These are phyloP conservation scores for Stictocephala bisonia DNA, from an alignment of 2,888 invertebrate species.

Conservation along the genomic window DNA sequence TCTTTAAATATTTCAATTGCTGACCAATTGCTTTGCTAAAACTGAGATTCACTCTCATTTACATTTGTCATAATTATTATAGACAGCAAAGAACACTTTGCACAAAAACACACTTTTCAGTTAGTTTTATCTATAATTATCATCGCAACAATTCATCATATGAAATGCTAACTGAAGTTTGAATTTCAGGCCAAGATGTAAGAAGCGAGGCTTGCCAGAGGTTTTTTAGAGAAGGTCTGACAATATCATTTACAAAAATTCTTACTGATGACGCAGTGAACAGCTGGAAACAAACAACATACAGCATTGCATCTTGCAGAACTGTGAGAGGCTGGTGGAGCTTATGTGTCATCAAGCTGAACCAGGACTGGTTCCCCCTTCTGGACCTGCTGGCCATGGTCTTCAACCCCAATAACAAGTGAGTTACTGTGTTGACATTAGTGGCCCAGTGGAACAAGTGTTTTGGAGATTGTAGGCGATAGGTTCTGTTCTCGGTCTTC, in stretches of 20 bases:
- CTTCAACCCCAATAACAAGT: conserved; percentile 96
- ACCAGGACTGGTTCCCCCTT: conserved; percentile 90
- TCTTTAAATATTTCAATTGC: too few relatives aligned
- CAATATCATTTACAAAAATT: conserved; percentile 95
- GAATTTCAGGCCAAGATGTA: conserved; percentile 82
- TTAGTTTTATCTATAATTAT: too few relatives aligned
- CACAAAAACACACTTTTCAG: too few relatives aligned
- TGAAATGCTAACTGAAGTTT: too few relatives aligned
- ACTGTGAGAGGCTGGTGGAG: conserved; percentile 92
- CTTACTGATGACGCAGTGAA: conserved; percentile 97
- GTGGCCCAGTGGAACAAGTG: too few relatives aligned
- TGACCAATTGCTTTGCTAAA: too few relatives aligned
- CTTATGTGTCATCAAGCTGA: conserved; percentile 91
- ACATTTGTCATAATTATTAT: too few relatives aligned
- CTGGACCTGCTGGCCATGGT: conserved; percentile 93
- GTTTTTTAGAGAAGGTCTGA: conserved; percentile 94
- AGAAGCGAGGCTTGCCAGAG: conserved; percentile 91
- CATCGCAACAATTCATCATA: too few relatives aligned
- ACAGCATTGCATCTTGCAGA: conserved; percentile 93
- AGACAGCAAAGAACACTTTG: too few relatives aligned
- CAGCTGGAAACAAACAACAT: conserved; percentile 98
- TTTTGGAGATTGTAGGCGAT: too few relatives aligned
- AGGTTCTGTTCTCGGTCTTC: too few relatives aligned
- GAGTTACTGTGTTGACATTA: conserved; percentile 55
- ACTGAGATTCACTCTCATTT: too few relatives aligned